Percentiles rank a stretch among this genome's conserved stretches.
Evolutionary conservation across 2,888 invertebrate genomes (phyloP).

Genomic region (Pristionchus fissidentatus): DNA sequence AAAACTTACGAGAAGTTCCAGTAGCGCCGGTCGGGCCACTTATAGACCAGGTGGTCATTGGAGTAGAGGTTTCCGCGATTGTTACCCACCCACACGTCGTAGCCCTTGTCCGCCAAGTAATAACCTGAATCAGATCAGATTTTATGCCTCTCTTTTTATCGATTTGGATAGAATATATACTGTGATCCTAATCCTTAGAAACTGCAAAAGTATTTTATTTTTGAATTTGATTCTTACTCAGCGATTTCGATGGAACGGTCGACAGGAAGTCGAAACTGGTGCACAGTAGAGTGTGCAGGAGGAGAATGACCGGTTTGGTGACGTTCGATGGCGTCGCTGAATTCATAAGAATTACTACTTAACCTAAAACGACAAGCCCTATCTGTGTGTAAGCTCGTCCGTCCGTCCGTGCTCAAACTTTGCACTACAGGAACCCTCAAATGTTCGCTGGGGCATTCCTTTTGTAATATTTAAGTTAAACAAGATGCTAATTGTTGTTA

Average conservation of each 20-base stretch:
- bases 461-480: too few species aligned
- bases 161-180: not conserved
- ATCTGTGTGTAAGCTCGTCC: too few species aligned
- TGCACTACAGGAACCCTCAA: too few species aligned
- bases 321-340: not conserved
- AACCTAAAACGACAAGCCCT: not conserved
- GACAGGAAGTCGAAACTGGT: slow-evolving; percentile 4
- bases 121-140: not conserved
- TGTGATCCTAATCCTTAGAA: not conserved
- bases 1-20: slow-evolving; percentile 22
- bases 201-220: not conserved
- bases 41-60: not conserved
- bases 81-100: not conserved
- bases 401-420: too few species aligned
- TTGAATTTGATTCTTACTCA: not conserved
- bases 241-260: not conserved
- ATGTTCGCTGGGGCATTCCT: too few species aligned
- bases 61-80: slow-evolving; percentile 6
- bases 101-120: not conserved
- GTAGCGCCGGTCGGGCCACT: not conserved
- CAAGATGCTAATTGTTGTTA: too few species aligned
- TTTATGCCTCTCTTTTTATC: not conserved
- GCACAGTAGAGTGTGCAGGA: not conserved
- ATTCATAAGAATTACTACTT: not conserved
- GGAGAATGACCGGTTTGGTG: not conserved